Base-by-base conservation (phyloP, 2,797 vertebrate species). In the Buphagus erythrorhynchus region DNA sequence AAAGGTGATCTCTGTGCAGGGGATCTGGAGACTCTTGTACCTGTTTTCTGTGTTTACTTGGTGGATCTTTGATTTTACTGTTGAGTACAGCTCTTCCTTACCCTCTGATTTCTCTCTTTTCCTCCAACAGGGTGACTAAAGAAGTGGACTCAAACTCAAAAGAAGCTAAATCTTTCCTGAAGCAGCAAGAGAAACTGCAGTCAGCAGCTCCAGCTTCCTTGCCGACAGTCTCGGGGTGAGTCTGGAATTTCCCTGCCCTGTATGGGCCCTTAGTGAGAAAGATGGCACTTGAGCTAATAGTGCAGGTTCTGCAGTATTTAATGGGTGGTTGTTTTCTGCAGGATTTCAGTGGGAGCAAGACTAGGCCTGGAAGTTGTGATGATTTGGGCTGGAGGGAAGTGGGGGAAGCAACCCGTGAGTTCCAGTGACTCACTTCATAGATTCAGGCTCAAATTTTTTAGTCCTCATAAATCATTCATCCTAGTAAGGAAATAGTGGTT, bases 141-240 rank as follows among this genome's bases (percentile, higher is more conserved):
- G 99, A 99, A 96, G 99, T 99, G 10, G 98, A 99, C 13, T 98
- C 98, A 16, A 95, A 98, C 73, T 99, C 99, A 36, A 99, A 96
- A 95, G 99, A 99, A 97, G 99, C 99, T 11, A 99, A 98, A 95
- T 98, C 76, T 77, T 99, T 98, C 73, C 97, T 99, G 71, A 99
- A 99, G 94, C 98, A 97, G 83, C 98, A 98, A 17, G 97, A 98
- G 85, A 97, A 97, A 15, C 24, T 89, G 31, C 97, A 96, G 65
- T 16, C 93, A 9, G 66, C 95, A 7, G 63, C 96, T 13, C 73
- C 95, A 13, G 21, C 84, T 3, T 82, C 93, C 6, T 69, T 94
- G 28, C 97, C 98, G 0, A 97, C 98, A 5, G 97, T 97, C 28
- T 98, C 98, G 2, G 98, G 98, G 98, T 98, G 92, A 98, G 98